Evolutionary conservation across 2,888 invertebrate genomes (phyloP), one percentile per base, ranked within the genome.

Genomic region (Molorchus minor): DNA sequence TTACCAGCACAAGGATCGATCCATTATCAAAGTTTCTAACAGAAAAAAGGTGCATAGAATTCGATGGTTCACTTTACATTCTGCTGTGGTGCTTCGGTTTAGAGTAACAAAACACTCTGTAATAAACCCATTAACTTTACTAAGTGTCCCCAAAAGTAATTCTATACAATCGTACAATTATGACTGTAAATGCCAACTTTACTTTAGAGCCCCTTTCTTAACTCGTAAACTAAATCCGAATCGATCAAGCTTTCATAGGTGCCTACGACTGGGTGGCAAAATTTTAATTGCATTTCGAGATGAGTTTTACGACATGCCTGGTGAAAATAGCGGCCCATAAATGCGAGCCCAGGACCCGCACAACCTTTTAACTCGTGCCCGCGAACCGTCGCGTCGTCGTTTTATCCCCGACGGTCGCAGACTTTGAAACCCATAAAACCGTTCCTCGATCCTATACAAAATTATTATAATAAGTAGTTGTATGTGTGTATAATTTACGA

Each of bases 401-500:
- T 25, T 4, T 10, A 2, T 10, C 41, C 15, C 19, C 17, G 17
- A 16, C 19, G 41, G 67, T 69, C 72, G 65, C 68, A 64, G 66
- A 68, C 66, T 69, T 71, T 66, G 65, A 71, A 69, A 72, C 67
- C 73, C 68, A 73, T 73, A 74, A 74, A 73, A 71, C 41, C 62
- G 60, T 65, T 67, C 65, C 61, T 66, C 58, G 43, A 33, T 52
- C 45, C 52, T 33, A 51, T 30, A 52, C 73, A 72, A 71, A 74
- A 75, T 74, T 67, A 74, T 75, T 75, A 71, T 74, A 73, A 75
- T 75, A 72, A 74, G 70, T 69, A 71, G 72, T 73, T 68, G 69
- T 70, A 62, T 67, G 41, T 52, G 52, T 41, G 61, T 55, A 72
- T 71, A 72, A 73, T 74, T 74, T 74, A 74, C 62, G 72, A 64